Conservation (phyloP, 1,140 invertebrate genomes). For the Lepidurus apus region DNA sequence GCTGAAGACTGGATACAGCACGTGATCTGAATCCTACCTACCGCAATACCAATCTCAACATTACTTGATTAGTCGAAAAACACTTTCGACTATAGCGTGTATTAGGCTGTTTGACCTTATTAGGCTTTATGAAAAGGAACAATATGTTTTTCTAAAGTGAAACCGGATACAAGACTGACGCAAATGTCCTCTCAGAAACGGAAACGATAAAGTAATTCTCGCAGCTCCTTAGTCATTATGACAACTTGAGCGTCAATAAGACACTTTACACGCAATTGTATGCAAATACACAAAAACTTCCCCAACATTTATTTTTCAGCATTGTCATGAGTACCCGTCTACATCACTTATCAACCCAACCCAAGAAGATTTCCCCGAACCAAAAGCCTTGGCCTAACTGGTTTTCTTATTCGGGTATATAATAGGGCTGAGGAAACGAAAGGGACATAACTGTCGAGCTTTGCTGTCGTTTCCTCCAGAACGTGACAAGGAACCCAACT, state of each 20-base stretch:
- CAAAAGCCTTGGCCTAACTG: no score
- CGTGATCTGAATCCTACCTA: no score
- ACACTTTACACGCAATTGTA: neutral
- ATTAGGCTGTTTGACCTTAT: neutral
- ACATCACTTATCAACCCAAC: no score
- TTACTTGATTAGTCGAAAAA: no score
- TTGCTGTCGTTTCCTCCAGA: neutral
- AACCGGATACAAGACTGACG: slow-evolving; percentile 3
- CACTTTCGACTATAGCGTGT: no score
- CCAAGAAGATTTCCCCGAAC: no score
- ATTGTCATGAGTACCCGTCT: no score
- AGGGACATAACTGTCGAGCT: neutral
- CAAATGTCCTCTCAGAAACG: neutral
- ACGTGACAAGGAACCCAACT: neutral
- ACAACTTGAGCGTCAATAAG: neutral
- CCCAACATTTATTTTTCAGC: neutral
- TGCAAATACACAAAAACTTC: neutral
- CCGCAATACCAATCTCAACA: no score
- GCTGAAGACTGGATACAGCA: no score
- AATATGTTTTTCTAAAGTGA: neutral
- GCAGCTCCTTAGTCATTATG: neutral
- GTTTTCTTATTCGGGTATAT: no score
- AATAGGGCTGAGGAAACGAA: neutral
- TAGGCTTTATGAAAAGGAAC: neutral
- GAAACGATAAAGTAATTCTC: neutral